Evolutionary conservation across 2,113 vertebrate genomes (phyloP), one percentile per base, ranked within the genome.

Genomic region (Cricetomys ansorgei): DNA sequence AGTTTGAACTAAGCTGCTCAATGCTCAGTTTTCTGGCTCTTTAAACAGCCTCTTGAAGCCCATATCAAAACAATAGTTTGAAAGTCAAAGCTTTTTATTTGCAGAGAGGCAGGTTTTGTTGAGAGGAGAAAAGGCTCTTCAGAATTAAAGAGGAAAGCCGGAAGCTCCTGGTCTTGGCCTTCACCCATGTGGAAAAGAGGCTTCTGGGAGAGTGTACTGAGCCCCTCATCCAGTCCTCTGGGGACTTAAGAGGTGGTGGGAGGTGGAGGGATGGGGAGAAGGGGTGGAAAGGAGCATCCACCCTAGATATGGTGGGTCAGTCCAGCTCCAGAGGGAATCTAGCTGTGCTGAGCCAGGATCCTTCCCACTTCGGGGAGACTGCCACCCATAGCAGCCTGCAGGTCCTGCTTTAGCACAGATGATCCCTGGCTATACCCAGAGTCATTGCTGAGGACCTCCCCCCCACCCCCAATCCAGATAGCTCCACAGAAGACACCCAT

Each of bases 71-170:
- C 88, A 97, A 97, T 97, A 85, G 90, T 95, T 91, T 92, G 92
- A 95, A 97, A 95, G 94, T 96, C 97, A 96, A 96, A 96, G 94
- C 87, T 59, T 96, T 97, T 97, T 97, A 89, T 96, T 97, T 94
- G 62, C 81, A 96, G 92, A 97, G 91, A 94, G 92, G 88, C 88
- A 83, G 94, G 86, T 92, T 98, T 97, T 97, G 94, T 91, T 79
- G 94, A 86, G 86, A 89, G 40, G 77, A 97, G 94, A 97, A 98
- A 97, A 96, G 92, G 55, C 95, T 67, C 96, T 97, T 97, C 86
- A 96, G 91, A 98, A 94, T 96, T 88, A 86, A 96, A 94, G 94
- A 53, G 48, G 45, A 94, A 96, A 79, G 76, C 94, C 43, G 88
- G 95, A 97, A 97, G 62, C 70, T 34, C 59, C 72, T 76, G 64